phyloP scores from a whole-genome alignment of 1,140 invertebrate genomes.

The Papilio xuthus region DNA sequence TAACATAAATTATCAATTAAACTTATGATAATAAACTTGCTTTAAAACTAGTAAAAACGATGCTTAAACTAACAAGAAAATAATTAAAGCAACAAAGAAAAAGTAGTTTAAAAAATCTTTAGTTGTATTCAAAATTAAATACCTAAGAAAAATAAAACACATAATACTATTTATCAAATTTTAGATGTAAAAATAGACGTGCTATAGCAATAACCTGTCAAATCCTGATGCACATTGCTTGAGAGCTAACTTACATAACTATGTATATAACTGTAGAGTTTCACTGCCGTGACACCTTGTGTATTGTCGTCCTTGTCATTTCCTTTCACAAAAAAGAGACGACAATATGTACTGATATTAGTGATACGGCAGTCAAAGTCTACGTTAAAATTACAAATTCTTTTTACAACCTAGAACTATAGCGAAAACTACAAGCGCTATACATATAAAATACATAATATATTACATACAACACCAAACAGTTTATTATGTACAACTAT shows the following conservation, averaged over 20 bases:
- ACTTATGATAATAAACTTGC: too few species aligned
- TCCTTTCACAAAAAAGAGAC: neutral
- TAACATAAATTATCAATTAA: neutral
- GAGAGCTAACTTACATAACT: neutral
- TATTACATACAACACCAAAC: conserved; percentile 43
- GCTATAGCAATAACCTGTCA: neutral
- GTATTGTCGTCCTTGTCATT: neutral
- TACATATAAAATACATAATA: conserved; percentile 2
- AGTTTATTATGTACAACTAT: conserved; percentile 44
- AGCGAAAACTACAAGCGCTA: neutral
- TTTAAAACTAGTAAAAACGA: too few species aligned
- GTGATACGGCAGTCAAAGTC: neutral
- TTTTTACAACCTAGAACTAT: conserved; percentile 5
- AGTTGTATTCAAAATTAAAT: too few species aligned
- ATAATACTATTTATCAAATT: too few species aligned
- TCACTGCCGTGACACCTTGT: neutral
- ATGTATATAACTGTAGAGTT: neutral
- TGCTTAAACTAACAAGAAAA: too few species aligned
- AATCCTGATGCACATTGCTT: neutral
- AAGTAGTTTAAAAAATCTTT: too few species aligned
- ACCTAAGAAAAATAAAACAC: too few species aligned
- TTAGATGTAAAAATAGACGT: too few species aligned
- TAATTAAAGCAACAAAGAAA: too few species aligned
- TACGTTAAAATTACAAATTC: neutral
- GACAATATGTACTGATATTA: neutral